Conservation (phyloP, 2,797 vertebrate genomes). For the Paratrypauchen microcephalus region DNA sequence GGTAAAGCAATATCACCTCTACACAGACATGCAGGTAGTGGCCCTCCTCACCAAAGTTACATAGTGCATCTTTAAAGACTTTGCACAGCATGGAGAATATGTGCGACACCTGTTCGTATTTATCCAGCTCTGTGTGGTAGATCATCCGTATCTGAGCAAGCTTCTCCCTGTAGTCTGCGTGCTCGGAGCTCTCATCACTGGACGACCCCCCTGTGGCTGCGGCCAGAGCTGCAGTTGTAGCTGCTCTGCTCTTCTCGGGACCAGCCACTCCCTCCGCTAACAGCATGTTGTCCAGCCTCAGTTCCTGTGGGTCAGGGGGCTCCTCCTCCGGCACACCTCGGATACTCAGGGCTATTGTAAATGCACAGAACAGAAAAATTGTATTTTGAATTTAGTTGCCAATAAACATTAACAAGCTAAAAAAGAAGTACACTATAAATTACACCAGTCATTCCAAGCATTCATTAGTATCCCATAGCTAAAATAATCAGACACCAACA, state of each 20-base stretch:
- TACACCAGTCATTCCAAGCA: slow-evolving; percentile 23
- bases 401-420: neutral
- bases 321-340: slow-evolving; percentile 73
- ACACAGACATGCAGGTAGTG: neutral
- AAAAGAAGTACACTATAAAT: slow-evolving; percentile 2
- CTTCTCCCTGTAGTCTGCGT: slow-evolving; percentile 92
- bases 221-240: slow-evolving; percentile 77
- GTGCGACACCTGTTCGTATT: slow-evolving; percentile 88
- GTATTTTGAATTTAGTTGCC: neutral
- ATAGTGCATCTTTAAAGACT: neutral
- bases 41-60: too few relatives aligned
- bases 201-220: slow-evolving; percentile 87
- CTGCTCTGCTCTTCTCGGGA: slow-evolving; percentile 85
- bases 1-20: too few relatives aligned
- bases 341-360: slow-evolving; percentile 68
- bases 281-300: slow-evolving; percentile 81
- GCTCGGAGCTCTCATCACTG: slow-evolving; percentile 89
- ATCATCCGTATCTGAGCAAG: slow-evolving; percentile 91
- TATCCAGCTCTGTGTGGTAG: slow-evolving; percentile 93
- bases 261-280: slow-evolving; percentile 89
- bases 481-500: slow-evolving; percentile 11
- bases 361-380: neutral
- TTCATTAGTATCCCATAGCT: slow-evolving; percentile 28
- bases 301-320: slow-evolving; percentile 71
- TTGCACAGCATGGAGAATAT: neutral